Percentiles rank a stretch among this genome's conserved stretches.
Conservation (phyloP, 2,113 vertebrate species). For the Alosa alosa region DNA sequence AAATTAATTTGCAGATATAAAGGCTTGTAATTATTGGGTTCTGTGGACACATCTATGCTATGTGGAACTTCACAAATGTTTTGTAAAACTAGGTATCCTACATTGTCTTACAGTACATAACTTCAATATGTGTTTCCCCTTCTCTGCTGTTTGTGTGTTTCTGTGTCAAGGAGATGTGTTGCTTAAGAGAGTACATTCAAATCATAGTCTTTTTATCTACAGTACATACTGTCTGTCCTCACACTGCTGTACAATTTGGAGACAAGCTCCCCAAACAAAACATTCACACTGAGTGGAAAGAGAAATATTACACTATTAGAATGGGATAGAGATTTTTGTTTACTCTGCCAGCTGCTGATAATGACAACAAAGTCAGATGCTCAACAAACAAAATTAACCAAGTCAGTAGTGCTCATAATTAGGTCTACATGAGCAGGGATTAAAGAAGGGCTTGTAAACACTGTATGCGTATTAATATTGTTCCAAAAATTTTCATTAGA, state of each 20-base stretch:
- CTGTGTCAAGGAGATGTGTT: background rate
- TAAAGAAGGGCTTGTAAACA: background rate
- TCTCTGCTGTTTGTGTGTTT: background rate
- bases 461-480: background rate
- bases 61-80: background rate
- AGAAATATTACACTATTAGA: background rate
- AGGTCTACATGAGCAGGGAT: background rate
- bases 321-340: background rate
- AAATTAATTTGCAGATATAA: background rate
- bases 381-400: too few species aligned
- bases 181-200: background rate
- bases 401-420: too few species aligned
- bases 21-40: background rate
- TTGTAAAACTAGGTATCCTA: background rate
- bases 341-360: background rate
- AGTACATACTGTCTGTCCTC: too few species aligned
- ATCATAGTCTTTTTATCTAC: background rate
- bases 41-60: background rate
- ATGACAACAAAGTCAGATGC: slow-evolving; percentile 6
- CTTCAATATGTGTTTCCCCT: background rate
- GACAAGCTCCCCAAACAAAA: background rate
- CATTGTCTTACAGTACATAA: background rate
- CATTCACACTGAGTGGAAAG: background rate
- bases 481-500: background rate
- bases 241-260: background rate